Evolutionary conservation across 1,140 invertebrate species (phyloP), one percentile per base, ranked within the genome.

Genomic region (Globodera ellingtonae): DNA sequence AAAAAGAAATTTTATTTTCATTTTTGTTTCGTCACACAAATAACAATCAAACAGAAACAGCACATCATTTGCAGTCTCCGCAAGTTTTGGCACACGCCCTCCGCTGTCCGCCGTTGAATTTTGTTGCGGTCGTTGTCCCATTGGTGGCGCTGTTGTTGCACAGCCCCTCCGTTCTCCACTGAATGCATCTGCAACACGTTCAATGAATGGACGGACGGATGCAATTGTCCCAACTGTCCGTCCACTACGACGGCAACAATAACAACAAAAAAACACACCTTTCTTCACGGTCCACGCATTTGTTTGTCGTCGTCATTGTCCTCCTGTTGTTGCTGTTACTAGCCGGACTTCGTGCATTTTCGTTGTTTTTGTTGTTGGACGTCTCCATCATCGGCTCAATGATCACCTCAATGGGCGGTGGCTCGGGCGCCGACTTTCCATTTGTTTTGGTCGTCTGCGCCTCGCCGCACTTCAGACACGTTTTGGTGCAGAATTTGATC

Each of bases 401-500:
- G 47, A 78, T 24, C 24, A 78, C 50, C 6, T 76, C 48, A 47
- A 76, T 44, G 21, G 75, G 75, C 62, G 21, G n/a, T n/a, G 56
- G 74, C 7, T n/a, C 8, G 47, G 21, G 1, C 8, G 47, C 46
- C 13, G 59, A 18, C 59, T n/a, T 56, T 76, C 59, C 59, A 50
- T 44, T 59, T 4, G 50, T 9, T 65, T 56, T 76, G 21, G 35
- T 56, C 47, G n/a, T 15, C 44, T 67, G 35, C 35, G 75, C 0
- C 67, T 44, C 48, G 18, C 71, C 81, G 48, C 81, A 82, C 69
- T 82, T 82, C 46, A 82, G 46, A 50, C 81, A 82, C 50, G 81
- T 82, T 67, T 82, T 82, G 50, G 81, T 83, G 65, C 81, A 82
- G 50, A 82, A 82, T 52, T 75, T 76, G 46, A 79, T 79, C 81